Evolutionary conservation across 1,140 invertebrate species (phyloP).

Genomic region (Leptopilina clavipes): DNA sequence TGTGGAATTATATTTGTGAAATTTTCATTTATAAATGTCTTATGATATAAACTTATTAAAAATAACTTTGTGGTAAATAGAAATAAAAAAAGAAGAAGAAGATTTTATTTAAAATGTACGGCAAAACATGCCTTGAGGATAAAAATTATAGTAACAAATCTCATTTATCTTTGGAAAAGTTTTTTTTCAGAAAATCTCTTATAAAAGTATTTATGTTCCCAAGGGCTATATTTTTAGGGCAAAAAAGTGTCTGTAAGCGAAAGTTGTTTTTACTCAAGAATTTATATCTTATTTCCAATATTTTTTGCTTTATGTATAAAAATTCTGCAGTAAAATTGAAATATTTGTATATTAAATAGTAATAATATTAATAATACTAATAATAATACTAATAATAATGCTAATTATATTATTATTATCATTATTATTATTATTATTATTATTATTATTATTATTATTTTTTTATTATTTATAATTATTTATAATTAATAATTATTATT

Average conservation of each 20-base stretch:
- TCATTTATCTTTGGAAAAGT: conserved; percentile 6
- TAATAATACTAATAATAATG: too few species aligned
- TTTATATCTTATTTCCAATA: conserved; percentile 20
- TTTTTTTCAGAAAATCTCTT: conserved; percentile 3
- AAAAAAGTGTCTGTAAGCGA: conserved; percentile 10
- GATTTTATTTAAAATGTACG: not conserved
- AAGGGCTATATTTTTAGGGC: conserved; percentile 12
- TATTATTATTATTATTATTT: too few species aligned
- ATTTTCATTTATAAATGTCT: not conserved
- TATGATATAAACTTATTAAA: not conserved
- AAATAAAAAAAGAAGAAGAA: too few species aligned
- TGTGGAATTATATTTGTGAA: not conserved
- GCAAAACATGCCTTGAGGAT: not conserved
- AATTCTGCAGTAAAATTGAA: not conserved
- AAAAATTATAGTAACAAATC: conserved; percentile 17
- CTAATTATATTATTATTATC: too few species aligned
- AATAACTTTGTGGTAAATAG: not conserved
- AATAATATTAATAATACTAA: too few species aligned
- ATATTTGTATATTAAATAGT: not conserved
- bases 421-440: too few species aligned
- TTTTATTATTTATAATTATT: too few species aligned
- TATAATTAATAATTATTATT: too few species aligned
- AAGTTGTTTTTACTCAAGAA: conserved; percentile 11
- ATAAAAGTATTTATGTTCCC: conserved; percentile 20
- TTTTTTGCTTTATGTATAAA: not conserved